These are phyloP conservation scores for Cranoglanis bouderius DNA, from an alignment of 2,113 vertebrate genomes.

Conservation along the genomic window DNA sequence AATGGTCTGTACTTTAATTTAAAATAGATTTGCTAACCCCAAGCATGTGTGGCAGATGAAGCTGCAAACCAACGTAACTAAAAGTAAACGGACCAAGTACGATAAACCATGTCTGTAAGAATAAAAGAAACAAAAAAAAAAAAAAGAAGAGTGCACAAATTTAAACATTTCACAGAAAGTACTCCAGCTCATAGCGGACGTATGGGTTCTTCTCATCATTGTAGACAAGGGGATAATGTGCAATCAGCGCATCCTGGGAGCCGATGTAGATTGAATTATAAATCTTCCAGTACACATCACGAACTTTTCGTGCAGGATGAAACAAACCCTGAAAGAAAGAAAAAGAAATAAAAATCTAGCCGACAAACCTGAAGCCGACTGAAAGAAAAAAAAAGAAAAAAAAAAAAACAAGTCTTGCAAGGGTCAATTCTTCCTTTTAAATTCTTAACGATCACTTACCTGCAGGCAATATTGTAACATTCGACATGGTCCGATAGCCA, in stretches of 20 bases:
- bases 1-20: constrained; percentile 45
- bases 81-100: constrained; percentile 54
- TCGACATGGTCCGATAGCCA: constrained; percentile 94
- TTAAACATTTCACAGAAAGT: constrained; percentile 82
- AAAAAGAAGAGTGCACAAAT: constrained; percentile 14
- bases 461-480: constrained; percentile 99
- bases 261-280: constrained; percentile 99
- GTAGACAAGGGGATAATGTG: constrained; percentile 95
- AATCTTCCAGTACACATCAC: constrained; percentile 99
- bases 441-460: constrained; percentile 66
- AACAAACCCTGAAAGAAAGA: constrained; percentile 83
- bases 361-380: neutral
- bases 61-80: constrained; percentile 45
- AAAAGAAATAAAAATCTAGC: neutral
- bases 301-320: constrained; percentile 95
- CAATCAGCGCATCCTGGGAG: constrained; percentile 96
- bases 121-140: constrained; percentile 14
- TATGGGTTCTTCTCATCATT: constrained; percentile 98
- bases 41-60: constrained; percentile 30
- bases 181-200: constrained; percentile 96
- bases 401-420: too few relatives aligned
- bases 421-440: neutral
- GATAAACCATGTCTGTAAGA: constrained; percentile 36
- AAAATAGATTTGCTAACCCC: constrained; percentile 52
- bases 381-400: neutral